Conservation (phyloP, 2,113 vertebrate genomes). For the Zosterops japonicus region DNA sequence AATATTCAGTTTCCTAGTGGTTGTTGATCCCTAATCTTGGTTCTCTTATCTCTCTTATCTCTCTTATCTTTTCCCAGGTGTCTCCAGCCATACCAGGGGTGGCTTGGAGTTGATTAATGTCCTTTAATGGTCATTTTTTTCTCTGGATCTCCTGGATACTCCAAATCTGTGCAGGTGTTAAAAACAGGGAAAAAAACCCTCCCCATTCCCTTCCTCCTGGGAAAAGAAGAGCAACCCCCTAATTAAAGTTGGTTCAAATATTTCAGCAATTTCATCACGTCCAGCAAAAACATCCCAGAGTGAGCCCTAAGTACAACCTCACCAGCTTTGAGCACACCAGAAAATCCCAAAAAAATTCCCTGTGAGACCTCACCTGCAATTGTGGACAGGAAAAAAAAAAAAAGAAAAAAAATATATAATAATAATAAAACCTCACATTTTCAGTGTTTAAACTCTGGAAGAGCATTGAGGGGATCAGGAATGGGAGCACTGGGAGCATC, state of each 20-base stretch:
- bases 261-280: accelerated
- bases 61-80: not conserved
- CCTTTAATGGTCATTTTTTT: not conserved
- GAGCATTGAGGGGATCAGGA: accelerated
- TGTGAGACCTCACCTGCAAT: no score
- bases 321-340: not conserved
- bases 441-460: not conserved
- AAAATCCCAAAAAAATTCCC: not conserved
- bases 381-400: not conserved
- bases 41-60: not conserved
- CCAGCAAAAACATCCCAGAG: not conserved
- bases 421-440: no score
- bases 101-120: not conserved
- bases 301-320: no score
- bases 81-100: not conserved
- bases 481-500: not conserved
- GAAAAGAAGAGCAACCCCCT: not conserved
- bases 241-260: not conserved
- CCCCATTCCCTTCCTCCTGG: not conserved
- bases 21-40: not conserved
- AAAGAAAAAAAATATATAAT: no score
- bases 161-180: not conserved
- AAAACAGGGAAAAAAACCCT: not conserved
- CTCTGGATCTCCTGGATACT: not conserved
- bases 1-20: accelerated